phyloP scores from a whole-genome alignment of 2,888 invertebrate genomes.

The Drosophila meridionalis region DNA sequence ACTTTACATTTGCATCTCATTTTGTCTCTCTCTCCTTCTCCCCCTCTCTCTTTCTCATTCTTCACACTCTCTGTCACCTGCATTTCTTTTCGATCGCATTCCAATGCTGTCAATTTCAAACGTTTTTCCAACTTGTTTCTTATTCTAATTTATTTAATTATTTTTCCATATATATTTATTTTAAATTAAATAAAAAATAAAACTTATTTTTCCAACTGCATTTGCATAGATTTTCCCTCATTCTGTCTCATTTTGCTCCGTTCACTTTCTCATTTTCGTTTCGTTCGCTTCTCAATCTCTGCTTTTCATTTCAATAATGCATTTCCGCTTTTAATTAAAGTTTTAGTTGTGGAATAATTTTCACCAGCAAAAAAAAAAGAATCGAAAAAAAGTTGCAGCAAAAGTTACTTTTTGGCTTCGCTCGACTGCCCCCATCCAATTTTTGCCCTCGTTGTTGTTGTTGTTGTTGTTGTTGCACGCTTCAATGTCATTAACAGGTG shows the following conservation, averaged over 20 bases:
- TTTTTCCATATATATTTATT: slow-evolving; percentile 8
- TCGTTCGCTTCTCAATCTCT: slow-evolving; percentile 27
- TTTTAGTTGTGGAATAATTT: slow-evolving; percentile 66
- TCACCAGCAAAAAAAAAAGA: slow-evolving; percentile 23
- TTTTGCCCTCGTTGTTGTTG: neutral
- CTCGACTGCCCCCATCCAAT: slow-evolving; percentile 19
- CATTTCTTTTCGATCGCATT: neutral
- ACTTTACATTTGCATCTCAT: too few relatives aligned
- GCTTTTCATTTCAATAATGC: slow-evolving; percentile 67
- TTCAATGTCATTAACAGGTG: slow-evolving; percentile 74
- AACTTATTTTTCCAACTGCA: neutral
- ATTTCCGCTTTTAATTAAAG: slow-evolving; percentile 76
- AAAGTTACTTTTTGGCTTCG: slow-evolving; percentile 50
- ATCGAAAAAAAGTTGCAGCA: slow-evolving; percentile 37
- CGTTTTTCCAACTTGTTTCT: slow-evolving; percentile 4
- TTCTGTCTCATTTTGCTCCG: neutral
- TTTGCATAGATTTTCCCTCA: neutral
- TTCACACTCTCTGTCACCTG: neutral
- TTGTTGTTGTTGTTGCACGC: slow-evolving; percentile 8
- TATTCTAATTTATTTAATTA: neutral
- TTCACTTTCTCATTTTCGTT: slow-evolving; percentile 7
- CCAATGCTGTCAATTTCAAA: neutral
- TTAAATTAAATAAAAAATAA: neutral
- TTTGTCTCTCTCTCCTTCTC: neutral
- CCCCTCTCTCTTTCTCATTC: too few relatives aligned